Evolutionary conservation across 2,888 invertebrate genomes (phyloP).

Genomic region (Agrypnus murinus): DNA sequence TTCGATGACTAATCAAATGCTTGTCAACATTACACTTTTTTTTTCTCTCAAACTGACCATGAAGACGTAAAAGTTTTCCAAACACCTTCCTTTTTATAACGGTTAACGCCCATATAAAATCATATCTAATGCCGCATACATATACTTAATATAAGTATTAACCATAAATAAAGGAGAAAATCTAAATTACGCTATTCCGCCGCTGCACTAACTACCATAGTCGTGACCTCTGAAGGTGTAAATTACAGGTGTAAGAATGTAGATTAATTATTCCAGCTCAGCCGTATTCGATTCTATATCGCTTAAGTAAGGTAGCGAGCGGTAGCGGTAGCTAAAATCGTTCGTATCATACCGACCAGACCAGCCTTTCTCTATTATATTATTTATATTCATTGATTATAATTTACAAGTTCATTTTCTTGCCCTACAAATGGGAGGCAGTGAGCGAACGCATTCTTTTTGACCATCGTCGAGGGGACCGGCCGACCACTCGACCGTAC

Average conservation of each 20-base stretch:
- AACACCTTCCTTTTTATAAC: constrained; percentile 39
- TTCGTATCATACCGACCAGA: constrained; percentile 56
- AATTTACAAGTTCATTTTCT: constrained; percentile 52
- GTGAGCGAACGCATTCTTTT: constrained; percentile 53
- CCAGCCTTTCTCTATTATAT: constrained; percentile 63
- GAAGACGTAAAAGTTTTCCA: constrained; percentile 23
- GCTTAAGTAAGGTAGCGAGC: constrained; percentile 31
- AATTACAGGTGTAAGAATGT: constrained; percentile 66
- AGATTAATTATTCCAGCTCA: constrained; percentile 62
- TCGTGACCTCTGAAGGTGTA: constrained; percentile 63
- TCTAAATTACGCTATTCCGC: constrained; percentile 28
- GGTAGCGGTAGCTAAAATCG: constrained; percentile 61
- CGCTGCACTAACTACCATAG: constrained; percentile 31
- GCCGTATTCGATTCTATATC: constrained; percentile 62
- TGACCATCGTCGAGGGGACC: constrained; percentile 33
- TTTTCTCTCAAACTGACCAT: constrained; percentile 18
- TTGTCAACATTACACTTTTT: no score
- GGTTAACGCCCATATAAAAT: constrained; percentile 36
- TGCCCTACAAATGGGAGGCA: constrained; percentile 53
- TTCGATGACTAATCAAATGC: no score
- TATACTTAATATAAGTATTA: no score
- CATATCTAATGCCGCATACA: constrained; percentile 5
- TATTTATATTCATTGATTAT: constrained; percentile 58
- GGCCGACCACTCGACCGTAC: no score
- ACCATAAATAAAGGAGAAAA: constrained; percentile 34